A percentile compares a stretch with the other conserved stretches of the same genome.
Conservation (phyloP, 2,888 invertebrate species). For the Melipona bicolor region DNA sequence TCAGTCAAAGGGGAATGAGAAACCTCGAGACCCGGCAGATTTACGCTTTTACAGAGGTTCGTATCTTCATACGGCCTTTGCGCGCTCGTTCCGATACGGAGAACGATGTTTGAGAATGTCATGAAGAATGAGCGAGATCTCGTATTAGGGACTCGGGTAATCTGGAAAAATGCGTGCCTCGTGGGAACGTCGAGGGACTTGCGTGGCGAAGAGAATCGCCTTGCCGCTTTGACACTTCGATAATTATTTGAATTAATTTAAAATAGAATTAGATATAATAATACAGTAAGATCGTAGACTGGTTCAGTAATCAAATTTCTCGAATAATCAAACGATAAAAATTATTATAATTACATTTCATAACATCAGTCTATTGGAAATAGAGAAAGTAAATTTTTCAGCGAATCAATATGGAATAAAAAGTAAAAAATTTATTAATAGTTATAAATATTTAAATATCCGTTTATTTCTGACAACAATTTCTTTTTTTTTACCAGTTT, state of each 20-base stretch:
- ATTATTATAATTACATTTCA: background rate
- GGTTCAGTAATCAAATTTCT: background rate
- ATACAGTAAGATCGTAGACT: background rate
- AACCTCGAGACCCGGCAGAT: constrained; percentile 41
- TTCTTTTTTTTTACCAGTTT: too few relatives aligned
- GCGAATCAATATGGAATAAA: background rate
- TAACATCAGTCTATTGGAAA: background rate
- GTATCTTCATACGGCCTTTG: constrained; percentile 42
- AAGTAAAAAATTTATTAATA: background rate
- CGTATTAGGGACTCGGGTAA: constrained; percentile 2
- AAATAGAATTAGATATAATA: background rate
- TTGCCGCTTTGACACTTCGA: background rate
- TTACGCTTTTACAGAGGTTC: constrained; percentile 50
- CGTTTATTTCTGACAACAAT: too few relatives aligned
- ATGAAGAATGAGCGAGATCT: background rate
- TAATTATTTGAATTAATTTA: background rate
- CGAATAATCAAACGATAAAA: background rate
- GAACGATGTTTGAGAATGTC: constrained; percentile 17
- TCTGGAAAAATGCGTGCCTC: constrained; percentile 11
- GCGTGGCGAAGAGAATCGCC: background rate
- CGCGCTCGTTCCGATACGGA: constrained; percentile 23
- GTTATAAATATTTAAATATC: too few relatives aligned
- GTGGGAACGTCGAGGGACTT: constrained; percentile 25
- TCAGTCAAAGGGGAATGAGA: constrained; percentile 38
- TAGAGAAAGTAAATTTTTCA: background rate